These are phyloP conservation scores for Coendou prehensilis DNA, from an alignment of 2,797 vertebrate species.

Conservation along the genomic window DNA sequence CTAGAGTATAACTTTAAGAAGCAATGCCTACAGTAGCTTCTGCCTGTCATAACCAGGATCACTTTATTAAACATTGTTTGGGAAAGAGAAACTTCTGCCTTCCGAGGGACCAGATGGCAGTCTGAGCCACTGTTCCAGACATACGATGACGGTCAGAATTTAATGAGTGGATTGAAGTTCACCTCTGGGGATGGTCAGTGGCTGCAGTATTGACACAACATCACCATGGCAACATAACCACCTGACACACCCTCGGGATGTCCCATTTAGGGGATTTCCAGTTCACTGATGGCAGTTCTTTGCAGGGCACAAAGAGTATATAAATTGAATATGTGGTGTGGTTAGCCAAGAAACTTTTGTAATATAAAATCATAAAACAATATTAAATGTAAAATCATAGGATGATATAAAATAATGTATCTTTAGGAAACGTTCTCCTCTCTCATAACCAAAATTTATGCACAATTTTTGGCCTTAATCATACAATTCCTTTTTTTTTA, in stretches of 20 bases:
- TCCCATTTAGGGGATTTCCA: conserved; percentile 67
- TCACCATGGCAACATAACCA: conserved; percentile 37
- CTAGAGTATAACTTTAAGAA: not conserved
- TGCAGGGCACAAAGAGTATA: conserved; percentile 18
- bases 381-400: not conserved
- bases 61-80: not conserved
- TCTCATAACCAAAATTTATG: not conserved
- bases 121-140: not conserved
- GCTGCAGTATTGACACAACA: conserved; percentile 44
- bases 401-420: not conserved
- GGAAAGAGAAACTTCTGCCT: not conserved
- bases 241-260: conserved; percentile 13
- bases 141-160: not conserved
- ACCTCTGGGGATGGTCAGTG: conserved; percentile 13
- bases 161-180: not conserved
- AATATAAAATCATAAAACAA: not conserved
- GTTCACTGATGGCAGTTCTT: conserved; percentile 13
- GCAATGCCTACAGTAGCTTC: not conserved
- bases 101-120: not conserved
- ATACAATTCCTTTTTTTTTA: not conserved
- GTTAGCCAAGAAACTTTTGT: conserved; percentile 26
- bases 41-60: not conserved
- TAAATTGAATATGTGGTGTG: not conserved
- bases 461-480: not conserved
- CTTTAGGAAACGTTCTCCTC: conserved; percentile 7